Evolutionary conservation across 2,113 vertebrate species (phyloP).

Genomic region (Neopipo cinnamomea): DNA sequence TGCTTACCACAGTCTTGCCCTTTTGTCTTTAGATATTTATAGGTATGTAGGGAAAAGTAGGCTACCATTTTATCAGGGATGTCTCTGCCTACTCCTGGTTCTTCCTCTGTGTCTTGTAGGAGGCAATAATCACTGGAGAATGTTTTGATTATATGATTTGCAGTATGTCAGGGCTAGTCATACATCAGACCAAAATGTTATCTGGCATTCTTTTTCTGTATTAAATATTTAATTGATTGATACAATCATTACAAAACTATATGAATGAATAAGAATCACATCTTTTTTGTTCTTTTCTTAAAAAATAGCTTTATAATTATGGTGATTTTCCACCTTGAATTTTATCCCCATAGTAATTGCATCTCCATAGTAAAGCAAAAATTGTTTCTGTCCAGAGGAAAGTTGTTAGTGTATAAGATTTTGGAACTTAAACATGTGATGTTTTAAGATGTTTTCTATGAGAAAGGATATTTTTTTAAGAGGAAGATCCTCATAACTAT

Average conservation of each 20-base stretch:
- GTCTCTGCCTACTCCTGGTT: not conserved
- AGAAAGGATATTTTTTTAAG: not conserved
- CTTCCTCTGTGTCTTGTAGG: not conserved
- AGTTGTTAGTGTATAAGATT: not conserved
- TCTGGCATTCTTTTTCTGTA: not conserved
- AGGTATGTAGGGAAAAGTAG: accelerated
- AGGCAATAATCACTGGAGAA: not conserved
- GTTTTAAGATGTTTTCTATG: not conserved
- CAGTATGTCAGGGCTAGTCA: not conserved
- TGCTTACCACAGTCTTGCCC: not conserved
- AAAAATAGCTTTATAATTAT: not conserved
- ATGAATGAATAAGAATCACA: not conserved
- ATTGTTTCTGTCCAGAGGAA: not conserved
- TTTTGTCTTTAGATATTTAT: not conserved
- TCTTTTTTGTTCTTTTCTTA: too few species aligned
- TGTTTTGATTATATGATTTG: not conserved
- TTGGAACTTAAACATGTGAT: not conserved
- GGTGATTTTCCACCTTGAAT: not conserved
- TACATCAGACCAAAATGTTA: not conserved
- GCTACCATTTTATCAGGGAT: not conserved
- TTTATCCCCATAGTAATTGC: not conserved
- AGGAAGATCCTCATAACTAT: not conserved
- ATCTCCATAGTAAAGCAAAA: not conserved
- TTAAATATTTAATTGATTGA: not conserved
- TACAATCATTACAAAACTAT: not conserved